A percentile compares a stretch with the other conserved stretches of the same genome.
Evolutionary conservation across 2,113 vertebrate genomes (phyloP).

Genomic region (Glareola pratincola): DNA sequence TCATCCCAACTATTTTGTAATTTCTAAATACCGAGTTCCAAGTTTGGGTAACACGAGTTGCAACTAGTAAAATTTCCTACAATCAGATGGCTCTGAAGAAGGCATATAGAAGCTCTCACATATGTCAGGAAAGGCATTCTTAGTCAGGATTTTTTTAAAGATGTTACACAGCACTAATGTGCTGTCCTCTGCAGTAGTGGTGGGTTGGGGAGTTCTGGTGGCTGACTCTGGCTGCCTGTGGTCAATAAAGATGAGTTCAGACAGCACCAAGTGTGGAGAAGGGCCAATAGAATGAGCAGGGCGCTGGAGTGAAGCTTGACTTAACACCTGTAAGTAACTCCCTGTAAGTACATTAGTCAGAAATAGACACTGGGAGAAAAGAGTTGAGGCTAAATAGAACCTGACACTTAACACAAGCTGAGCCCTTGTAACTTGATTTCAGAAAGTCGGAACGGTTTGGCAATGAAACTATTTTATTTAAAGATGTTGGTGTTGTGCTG

Average conservation of each 20-base stretch:
- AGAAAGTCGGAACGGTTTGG: background rate
- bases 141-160: background rate
- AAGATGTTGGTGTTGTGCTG: background rate
- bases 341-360: background rate
- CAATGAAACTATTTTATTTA: background rate
- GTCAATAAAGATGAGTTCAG: background rate
- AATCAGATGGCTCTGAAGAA: background rate
- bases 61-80: background rate
- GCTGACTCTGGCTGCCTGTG: accelerated
- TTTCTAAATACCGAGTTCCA: background rate
- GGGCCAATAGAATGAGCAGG: accelerated
- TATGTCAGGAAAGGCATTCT: background rate
- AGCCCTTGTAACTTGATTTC: background rate
- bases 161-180: background rate
- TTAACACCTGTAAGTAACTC: background rate
- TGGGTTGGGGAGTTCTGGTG: no score
- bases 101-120: accelerated
- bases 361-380: background rate
- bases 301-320: background rate
- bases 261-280: background rate
- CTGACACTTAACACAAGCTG: background rate
- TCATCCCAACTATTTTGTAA: background rate
- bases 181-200: background rate
- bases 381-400: background rate
- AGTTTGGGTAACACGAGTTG: background rate